Evolutionary conservation across 2,113 vertebrate genomes (phyloP).

Genomic region (Nerophis lumbriciformis): DNA sequence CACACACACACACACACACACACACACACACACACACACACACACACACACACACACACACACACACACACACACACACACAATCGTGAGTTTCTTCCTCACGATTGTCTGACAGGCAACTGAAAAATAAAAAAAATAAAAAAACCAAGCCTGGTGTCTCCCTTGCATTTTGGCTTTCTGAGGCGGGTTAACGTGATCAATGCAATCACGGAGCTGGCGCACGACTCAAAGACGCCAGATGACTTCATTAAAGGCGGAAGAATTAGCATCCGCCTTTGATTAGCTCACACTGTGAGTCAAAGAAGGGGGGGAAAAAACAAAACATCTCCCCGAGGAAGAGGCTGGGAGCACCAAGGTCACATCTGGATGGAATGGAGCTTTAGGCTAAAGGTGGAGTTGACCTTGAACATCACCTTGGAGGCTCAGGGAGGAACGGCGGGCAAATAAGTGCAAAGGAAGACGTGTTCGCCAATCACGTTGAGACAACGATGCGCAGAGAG

Average conservation of each 20-base stretch:
- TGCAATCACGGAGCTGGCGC: constrained; percentile 53
- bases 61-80: too few relatives aligned
- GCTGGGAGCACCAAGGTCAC: constrained; percentile 45
- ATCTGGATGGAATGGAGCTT: constrained; percentile 53
- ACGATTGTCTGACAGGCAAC: constrained; percentile 24
- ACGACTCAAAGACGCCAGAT: constrained; percentile 34
- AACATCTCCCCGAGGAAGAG: constrained; percentile 16
- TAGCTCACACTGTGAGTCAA: constrained; percentile 50
- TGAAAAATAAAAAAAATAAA: not conserved
- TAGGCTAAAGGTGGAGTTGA: constrained; percentile 31
- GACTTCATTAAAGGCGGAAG: constrained; percentile 37
- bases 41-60: too few relatives aligned
- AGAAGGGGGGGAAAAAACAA: constrained; percentile 18
- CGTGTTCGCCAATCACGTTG: constrained; percentile 34
- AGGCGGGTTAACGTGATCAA: constrained; percentile 51
- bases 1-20: too few relatives aligned
- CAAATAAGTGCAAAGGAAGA: constrained; percentile 37
- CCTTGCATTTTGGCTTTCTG: constrained; percentile 20
- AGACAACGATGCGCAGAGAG: constrained; percentile 28
- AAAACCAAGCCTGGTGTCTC: constrained; percentile 38
- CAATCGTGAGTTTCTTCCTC: constrained; percentile 24
- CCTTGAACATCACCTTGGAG: constrained; percentile 39
- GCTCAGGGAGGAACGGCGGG: constrained; percentile 43
- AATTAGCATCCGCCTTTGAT: constrained; percentile 57
- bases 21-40: too few relatives aligned